Percentiles rank a stretch among this genome's conserved stretches.
Evolutionary conservation across 2,888 invertebrate genomes (phyloP).

Genomic region (Aethes cnicana): DNA sequence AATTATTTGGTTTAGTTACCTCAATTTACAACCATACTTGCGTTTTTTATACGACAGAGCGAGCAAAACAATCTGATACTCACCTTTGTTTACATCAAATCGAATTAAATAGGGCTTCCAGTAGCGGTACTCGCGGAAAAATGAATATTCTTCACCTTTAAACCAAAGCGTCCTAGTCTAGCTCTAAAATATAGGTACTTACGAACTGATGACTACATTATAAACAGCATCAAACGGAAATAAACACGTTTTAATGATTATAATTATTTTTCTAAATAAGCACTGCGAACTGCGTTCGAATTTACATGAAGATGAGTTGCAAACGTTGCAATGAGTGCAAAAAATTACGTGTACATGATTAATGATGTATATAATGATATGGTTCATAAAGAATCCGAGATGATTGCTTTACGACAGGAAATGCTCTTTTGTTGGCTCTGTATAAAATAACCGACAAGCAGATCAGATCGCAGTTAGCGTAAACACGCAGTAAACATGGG

Average conservation of each 20-base stretch:
- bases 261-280: background rate
- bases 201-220: too few species aligned
- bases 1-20: too few species aligned
- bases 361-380: slow-evolving; percentile 15
- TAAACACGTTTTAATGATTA: slow-evolving; percentile 1
- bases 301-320: background rate
- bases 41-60: too few species aligned
- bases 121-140: too few species aligned
- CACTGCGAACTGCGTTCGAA: too few species aligned
- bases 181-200: too few species aligned
- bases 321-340: background rate
- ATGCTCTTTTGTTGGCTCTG: slow-evolving; percentile 16
- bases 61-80: too few species aligned
- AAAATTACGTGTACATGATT: background rate
- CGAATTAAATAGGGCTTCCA: too few species aligned
- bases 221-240: too few species aligned
- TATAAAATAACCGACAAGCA: slow-evolving; percentile 16
- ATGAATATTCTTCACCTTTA: too few species aligned
- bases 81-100: background rate
- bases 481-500: slow-evolving; percentile 4
- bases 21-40: too few species aligned
- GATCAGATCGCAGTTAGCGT: slow-evolving; percentile 6
- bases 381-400: background rate
- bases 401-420: slow-evolving; percentile 23
- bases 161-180: too few species aligned